phyloP scores from a whole-genome alignment of 2,888 invertebrate species.

The Rhabditophanes sp. region DNA sequence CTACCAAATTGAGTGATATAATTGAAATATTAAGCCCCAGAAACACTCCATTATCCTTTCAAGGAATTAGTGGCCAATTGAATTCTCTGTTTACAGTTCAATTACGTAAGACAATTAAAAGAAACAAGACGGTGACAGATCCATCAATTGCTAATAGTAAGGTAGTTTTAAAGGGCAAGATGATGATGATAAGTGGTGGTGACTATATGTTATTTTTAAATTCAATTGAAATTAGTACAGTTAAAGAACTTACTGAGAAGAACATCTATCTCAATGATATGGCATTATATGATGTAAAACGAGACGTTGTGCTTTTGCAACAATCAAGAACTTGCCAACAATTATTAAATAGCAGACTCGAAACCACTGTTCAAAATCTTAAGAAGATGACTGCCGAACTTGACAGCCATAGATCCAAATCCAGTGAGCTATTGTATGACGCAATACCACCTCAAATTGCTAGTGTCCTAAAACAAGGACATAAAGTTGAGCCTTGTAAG shows the following conservation, averaged over 20 bases:
- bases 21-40: too few species aligned
- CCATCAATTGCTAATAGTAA: too few species aligned
- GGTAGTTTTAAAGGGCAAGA: too few species aligned
- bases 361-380: slow-evolving; percentile 28
- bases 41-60: too few species aligned
- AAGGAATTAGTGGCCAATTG: too few species aligned
- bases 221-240: slow-evolving; percentile 35
- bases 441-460: slow-evolving; percentile 30
- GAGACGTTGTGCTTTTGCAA: slow-evolving; percentile 38
- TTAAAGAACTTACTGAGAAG: slow-evolving; percentile 26
- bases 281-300: slow-evolving; percentile 37
- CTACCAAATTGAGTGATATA: too few species aligned
- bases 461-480: slow-evolving; percentile 18
- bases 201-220: slow-evolving; percentile 34
- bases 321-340: slow-evolving; percentile 36
- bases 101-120: too few species aligned
- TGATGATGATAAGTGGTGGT: too few species aligned
- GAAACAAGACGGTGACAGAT: too few species aligned
- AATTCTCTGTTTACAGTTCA: too few species aligned
- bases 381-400: slow-evolving; percentile 23
- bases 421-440: slow-evolving; percentile 26
- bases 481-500: slow-evolving; percentile 26
- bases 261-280: slow-evolving; percentile 39
- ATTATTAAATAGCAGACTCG: slow-evolving; percentile 36
- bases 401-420: slow-evolving; percentile 22